Conservation (phyloP, 2,797 vertebrate species). For the Pagetopsis macropterus region DNA sequence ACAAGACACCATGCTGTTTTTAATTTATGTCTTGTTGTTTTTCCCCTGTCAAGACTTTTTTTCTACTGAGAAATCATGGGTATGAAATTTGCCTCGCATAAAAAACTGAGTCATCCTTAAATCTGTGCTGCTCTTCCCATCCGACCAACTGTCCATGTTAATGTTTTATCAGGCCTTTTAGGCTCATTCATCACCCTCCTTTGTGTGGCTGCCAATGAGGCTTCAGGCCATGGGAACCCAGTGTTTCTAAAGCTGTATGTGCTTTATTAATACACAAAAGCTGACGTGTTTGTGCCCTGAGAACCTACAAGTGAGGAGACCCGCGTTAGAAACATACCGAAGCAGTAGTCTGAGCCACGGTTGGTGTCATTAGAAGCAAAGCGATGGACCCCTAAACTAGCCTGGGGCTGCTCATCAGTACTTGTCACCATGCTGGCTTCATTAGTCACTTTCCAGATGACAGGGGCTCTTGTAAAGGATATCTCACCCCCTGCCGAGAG, state of each 20-base stretch:
- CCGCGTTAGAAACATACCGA: conserved; percentile 38
- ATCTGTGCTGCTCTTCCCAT: conserved; percentile 64
- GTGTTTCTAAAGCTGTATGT: conserved; percentile 55
- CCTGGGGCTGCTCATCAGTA: conserved; percentile 83
- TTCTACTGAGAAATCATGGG: conserved; percentile 42
- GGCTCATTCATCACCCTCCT: conserved; percentile 75
- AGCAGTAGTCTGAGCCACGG: conserved; percentile 56
- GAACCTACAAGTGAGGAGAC: conserved; percentile 42
- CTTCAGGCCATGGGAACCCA: conserved; percentile 72
- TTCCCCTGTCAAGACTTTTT: conserved; percentile 5
- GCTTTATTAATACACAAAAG: conserved; percentile 65
- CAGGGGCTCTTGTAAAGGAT: conserved; percentile 81
- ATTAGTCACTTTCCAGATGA: conserved; percentile 86
- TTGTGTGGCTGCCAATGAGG: conserved; percentile 74
- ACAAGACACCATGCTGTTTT: conserved; percentile 40
- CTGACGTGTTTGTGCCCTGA: conserved; percentile 35
- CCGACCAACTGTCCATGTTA: conserved; percentile 76
- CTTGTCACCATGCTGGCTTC: conserved; percentile 80
- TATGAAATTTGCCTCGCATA: conserved; percentile 55
- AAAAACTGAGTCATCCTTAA: conserved; percentile 70
- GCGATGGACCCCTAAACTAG: conserved; percentile 65
- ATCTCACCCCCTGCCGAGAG: conserved; percentile 78
- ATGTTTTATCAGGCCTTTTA: conserved; percentile 82
- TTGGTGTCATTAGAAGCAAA: conserved; percentile 73
- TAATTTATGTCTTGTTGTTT: conserved; percentile 29